These are phyloP conservation scores for Echinometra lucunter DNA, from an alignment of 53 echinoderm and acorn worm species.

Conservation along the genomic window DNA sequence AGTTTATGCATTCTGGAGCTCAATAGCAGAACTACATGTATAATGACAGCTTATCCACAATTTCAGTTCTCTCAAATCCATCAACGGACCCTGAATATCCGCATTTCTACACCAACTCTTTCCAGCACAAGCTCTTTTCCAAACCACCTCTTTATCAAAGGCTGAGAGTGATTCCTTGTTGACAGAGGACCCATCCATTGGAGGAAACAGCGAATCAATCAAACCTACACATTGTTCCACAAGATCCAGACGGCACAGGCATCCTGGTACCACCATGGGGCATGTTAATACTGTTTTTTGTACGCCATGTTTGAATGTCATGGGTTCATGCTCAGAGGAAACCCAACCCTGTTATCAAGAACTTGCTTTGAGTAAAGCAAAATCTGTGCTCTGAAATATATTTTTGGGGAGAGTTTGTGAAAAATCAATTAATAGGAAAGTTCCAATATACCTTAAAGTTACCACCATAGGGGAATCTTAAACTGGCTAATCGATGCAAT, in stretches of 20 bases:
- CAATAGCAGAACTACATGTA: too few relatives aligned
- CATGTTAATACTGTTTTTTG: background rate
- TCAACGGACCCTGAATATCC: background rate
- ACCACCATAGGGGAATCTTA: too few relatives aligned
- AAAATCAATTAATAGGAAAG: background rate
- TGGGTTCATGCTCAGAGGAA: conserved; percentile 31
- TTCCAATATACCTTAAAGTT: background rate
- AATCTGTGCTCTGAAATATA: background rate
- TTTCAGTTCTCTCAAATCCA: background rate
- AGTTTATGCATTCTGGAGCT: background rate
- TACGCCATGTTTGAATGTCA: conserved; percentile 11
- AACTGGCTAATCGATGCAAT: too few relatives aligned
- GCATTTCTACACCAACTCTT: background rate
- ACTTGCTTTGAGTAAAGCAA: background rate
- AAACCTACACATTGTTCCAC: background rate
- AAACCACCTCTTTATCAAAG: conserved; percentile 1
- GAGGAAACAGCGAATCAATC: conserved; percentile 22
- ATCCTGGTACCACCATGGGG: background rate
- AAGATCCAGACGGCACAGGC: background rate
- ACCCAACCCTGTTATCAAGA: background rate
- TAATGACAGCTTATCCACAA: background rate
- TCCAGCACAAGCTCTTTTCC: too few relatives aligned
- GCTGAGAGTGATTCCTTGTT: background rate
- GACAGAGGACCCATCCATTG: background rate
- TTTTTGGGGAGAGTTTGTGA: background rate